Conservation (phyloP, 2,888 invertebrate species). For the Drosophila mercatorum region DNA sequence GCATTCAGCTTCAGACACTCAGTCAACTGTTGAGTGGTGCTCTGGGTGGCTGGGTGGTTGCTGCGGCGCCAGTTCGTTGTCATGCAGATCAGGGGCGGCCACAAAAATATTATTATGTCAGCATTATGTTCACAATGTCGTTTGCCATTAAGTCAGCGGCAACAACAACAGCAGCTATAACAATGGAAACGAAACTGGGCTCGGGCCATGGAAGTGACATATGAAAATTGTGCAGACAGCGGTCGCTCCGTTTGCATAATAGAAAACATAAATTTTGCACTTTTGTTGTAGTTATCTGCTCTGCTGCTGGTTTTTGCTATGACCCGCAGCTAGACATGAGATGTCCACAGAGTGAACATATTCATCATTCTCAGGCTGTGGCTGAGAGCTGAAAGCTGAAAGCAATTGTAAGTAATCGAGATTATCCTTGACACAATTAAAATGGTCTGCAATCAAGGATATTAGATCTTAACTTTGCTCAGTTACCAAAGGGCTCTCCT, state of each 20-base stretch:
- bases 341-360: slow-evolving; percentile 9
- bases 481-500: not conserved
- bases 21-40: slow-evolving; percentile 28
- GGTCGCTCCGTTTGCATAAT: slow-evolving; percentile 53
- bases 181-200: slow-evolving; percentile 20
- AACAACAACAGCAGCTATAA: slow-evolving; percentile 32
- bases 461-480: not conserved
- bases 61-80: slow-evolving; percentile 21
- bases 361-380: slow-evolving; percentile 3
- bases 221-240: slow-evolving; percentile 58
- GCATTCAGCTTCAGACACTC: slow-evolving; percentile 45
- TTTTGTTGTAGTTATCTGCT: slow-evolving; percentile 17
- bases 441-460: not conserved
- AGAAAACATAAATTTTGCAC: slow-evolving; percentile 69
- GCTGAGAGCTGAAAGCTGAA: not conserved
- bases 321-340: slow-evolving; percentile 34
- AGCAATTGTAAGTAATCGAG: slow-evolving; percentile 11
- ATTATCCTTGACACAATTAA: slow-evolving; percentile 6
- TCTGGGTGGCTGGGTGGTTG: not conserved
- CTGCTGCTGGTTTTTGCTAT: not conserved
- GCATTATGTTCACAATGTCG: slow-evolving; percentile 77
- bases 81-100: slow-evolving; percentile 69
- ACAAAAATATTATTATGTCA: slow-evolving; percentile 77
- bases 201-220: slow-evolving; percentile 41
- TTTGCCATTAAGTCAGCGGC: slow-evolving; percentile 73